These are phyloP conservation scores for Neoitamus cyanurus DNA, from an alignment of 2,888 invertebrate species.

Conservation along the genomic window DNA sequence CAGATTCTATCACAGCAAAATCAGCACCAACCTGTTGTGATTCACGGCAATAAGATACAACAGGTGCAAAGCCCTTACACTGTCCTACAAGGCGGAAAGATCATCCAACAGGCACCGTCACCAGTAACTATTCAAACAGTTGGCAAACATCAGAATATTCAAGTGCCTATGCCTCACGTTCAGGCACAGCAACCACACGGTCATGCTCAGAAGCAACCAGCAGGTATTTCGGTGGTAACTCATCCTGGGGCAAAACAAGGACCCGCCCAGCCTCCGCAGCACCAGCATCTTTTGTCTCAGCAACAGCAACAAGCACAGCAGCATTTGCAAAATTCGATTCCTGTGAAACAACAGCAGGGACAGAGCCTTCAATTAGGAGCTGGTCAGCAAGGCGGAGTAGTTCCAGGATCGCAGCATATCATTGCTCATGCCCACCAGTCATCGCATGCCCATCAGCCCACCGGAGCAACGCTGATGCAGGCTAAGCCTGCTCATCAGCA, in stretches of 20 bases:
- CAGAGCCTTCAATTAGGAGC: slow-evolving; percentile 56
- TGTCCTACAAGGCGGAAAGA: slow-evolving; percentile 47
- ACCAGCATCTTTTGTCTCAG: slow-evolving; percentile 48
- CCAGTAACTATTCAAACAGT: slow-evolving; percentile 54
- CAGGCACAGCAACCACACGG: slow-evolving; percentile 60
- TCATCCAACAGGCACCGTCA: slow-evolving; percentile 43
- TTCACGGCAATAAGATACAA: slow-evolving; percentile 32
- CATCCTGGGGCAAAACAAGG: slow-evolving; percentile 55
- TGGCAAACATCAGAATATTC: slow-evolving; percentile 64
- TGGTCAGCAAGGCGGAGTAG: slow-evolving; percentile 59
- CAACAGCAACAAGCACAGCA: slow-evolving; percentile 50
- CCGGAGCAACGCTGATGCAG: slow-evolving; percentile 57
- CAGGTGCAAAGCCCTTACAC: slow-evolving; percentile 57
- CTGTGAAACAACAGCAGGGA: slow-evolving; percentile 57
- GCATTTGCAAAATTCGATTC: slow-evolving; percentile 22
- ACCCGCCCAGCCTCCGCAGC: slow-evolving; percentile 41
- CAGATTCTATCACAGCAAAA: slow-evolving; percentile 53
- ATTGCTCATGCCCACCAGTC: slow-evolving; percentile 60
- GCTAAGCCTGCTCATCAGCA: slow-evolving; percentile 54
- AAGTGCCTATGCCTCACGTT: slow-evolving; percentile 67
- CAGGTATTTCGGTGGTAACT: slow-evolving; percentile 56
- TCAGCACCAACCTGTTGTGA: slow-evolving; percentile 51
- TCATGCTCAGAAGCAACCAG: slow-evolving; percentile 44
- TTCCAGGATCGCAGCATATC: slow-evolving; percentile 54
- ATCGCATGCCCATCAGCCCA: slow-evolving; percentile 62